Conservation (phyloP, 2,888 invertebrate species). For the Smittia sp. region DNA sequence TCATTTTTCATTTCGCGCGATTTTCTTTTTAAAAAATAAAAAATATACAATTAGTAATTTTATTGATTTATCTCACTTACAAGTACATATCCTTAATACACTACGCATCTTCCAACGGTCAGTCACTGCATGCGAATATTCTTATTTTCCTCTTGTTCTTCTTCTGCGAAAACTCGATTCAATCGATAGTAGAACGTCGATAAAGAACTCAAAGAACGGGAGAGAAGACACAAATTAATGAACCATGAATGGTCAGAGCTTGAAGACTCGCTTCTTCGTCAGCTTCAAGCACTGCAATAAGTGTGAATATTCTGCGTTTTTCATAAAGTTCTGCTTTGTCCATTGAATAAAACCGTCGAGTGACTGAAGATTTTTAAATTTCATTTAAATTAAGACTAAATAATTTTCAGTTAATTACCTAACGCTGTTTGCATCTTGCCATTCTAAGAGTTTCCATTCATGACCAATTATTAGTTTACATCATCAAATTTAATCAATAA, state of each 20-base stretch:
- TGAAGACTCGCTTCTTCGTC: neutral
- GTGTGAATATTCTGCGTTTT: no score
- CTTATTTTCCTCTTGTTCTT: slow-evolving; percentile 21
- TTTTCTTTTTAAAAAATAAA: slow-evolving; percentile 11
- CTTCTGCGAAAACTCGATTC: slow-evolving; percentile 20
- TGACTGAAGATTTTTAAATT: slow-evolving; percentile 19
- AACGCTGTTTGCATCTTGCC: neutral
- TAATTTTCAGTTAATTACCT: slow-evolving; percentile 29
- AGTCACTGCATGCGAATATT: slow-evolving; percentile 37
- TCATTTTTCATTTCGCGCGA: neutral
- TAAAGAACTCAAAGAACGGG: neutral
- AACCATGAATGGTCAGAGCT: neutral
- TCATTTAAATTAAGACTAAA: slow-evolving; percentile 23
- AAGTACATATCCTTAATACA: slow-evolving; percentile 24
- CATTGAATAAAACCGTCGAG: slow-evolving; percentile 1
- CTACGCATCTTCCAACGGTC: slow-evolving; percentile 17
- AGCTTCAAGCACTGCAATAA: no score
- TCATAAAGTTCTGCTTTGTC: neutral
- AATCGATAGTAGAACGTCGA: slow-evolving; percentile 12
- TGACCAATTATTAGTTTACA: slow-evolving; percentile 10
- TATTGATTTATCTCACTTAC: slow-evolving; percentile 33
- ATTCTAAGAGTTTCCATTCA: slow-evolving; percentile 21
- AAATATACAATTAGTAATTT: slow-evolving; percentile 36
- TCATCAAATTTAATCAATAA: slow-evolving; percentile 8
- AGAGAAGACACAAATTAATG: neutral